These are phyloP conservation scores for Meloidogyne exigua DNA, from an alignment of 1,140 invertebrate species.

Conservation along the genomic window DNA sequence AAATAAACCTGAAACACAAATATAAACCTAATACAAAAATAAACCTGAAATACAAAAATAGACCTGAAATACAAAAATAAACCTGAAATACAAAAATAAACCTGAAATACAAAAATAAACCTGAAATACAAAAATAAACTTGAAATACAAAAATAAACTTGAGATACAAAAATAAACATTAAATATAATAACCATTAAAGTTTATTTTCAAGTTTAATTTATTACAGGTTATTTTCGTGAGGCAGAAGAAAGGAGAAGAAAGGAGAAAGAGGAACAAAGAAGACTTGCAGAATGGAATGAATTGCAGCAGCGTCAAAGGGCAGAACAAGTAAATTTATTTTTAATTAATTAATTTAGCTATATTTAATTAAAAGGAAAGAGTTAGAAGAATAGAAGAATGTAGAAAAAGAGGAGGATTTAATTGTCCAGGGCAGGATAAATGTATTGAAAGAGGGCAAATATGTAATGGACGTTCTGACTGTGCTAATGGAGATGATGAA, in stretches of 20 bases:
- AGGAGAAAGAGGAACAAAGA: neutral
- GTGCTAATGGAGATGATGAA: slow-evolving; percentile 76
- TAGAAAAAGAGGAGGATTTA: neutral
- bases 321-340: slow-evolving; percentile 7
- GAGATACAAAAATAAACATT: neutral
- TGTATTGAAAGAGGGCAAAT: slow-evolving; percentile 70
- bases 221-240: slow-evolving; percentile 35
- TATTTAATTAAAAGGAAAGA: neutral
- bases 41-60: too few relatives aligned
- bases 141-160: neutral
- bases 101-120: too few relatives aligned
- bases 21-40: too few relatives aligned
- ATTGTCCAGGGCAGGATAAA: neutral
- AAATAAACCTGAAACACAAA: too few relatives aligned
- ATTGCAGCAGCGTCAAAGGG: neutral
- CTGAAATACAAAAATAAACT: too few relatives aligned
- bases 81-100: too few relatives aligned
- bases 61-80: too few relatives aligned
- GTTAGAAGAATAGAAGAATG: neutral
- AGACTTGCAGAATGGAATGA: neutral
- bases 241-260: slow-evolving; percentile 17
- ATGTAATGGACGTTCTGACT: slow-evolving; percentile 74
- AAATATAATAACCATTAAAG: neutral
- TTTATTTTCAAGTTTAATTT: neutral
- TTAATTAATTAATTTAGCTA: neutral